Percentiles rank a stretch among this genome's conserved stretches.
Evolutionary conservation across 2,113 vertebrate genomes (phyloP).

Genomic region (Melanotaenia duboulayi): DNA sequence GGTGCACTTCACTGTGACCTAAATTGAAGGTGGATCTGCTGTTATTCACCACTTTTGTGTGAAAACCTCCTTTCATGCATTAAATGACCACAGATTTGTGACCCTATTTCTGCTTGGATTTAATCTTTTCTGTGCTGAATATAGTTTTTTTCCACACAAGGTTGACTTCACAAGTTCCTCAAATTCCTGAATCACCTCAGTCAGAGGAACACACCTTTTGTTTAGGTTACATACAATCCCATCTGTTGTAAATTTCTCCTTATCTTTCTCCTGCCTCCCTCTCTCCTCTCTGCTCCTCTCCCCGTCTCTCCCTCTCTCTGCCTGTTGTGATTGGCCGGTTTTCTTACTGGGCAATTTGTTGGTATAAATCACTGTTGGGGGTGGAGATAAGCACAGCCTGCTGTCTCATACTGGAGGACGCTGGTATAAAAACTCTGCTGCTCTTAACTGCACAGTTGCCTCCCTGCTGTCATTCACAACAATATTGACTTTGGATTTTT

Average conservation of each 20-base stretch:
- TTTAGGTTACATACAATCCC: background rate
- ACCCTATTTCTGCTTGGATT: background rate
- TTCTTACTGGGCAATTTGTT: slow-evolving; percentile 27
- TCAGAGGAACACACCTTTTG: slow-evolving; percentile 42
- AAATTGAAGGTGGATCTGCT: background rate
- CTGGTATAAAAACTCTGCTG: slow-evolving; percentile 18
- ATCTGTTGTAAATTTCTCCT: slow-evolving; percentile 17
- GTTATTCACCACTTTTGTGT: background rate
- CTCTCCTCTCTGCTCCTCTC: background rate
- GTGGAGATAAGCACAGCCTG: slow-evolving; percentile 62
- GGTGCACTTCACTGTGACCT: background rate
- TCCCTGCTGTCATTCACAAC: background rate
- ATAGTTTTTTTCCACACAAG: background rate
- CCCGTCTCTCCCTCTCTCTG: slow-evolving; percentile 3
- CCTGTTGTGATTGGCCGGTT: slow-evolving; percentile 69
- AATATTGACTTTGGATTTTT: slow-evolving; percentile 37
- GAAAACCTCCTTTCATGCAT: background rate
- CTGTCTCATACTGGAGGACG: slow-evolving; percentile 24
- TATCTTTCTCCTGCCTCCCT: background rate
- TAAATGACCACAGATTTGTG: background rate
- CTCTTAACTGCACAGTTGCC: background rate
- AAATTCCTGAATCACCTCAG: background rate
- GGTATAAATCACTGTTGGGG: slow-evolving; percentile 69
- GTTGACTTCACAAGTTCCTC: slow-evolving; percentile 6
- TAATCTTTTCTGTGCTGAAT: background rate